Percentiles rank a stretch among this genome's conserved stretches.
Conservation (phyloP, 2,797 vertebrate species). For the Etheostoma nigrum region DNA sequence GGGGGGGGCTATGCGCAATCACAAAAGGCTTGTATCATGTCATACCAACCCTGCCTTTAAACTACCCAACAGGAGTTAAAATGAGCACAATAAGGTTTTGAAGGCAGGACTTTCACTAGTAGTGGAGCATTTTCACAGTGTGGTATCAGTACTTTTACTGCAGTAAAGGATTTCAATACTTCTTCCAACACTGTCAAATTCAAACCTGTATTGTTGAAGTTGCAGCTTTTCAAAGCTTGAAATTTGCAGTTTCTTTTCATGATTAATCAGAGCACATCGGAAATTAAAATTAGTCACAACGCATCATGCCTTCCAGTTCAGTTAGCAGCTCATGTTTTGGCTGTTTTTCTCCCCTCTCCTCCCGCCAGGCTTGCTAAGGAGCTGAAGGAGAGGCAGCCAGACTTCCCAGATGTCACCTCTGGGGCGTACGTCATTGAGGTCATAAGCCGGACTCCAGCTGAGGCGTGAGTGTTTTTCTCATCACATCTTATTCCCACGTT, state of each 20-base stretch:
- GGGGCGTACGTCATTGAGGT: constrained; percentile 97
- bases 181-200: not conserved
- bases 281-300: not conserved
- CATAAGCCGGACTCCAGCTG: constrained; percentile 93
- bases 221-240: not conserved
- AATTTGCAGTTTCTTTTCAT: constrained; percentile 1
- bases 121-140: too few relatives aligned
- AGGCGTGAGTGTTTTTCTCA: constrained; percentile 87
- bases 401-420: constrained; percentile 95
- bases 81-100: too few relatives aligned
- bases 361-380: constrained; percentile 83
- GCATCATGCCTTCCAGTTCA: not conserved
- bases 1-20: too few relatives aligned
- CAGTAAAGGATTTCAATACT: too few relatives aligned
- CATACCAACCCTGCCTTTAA: too few relatives aligned
- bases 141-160: too few relatives aligned
- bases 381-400: constrained; percentile 90
- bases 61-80: too few relatives aligned
- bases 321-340: not conserved
- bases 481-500: not conserved
- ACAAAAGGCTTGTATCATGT: too few relatives aligned
- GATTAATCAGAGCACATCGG: not conserved
- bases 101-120: too few relatives aligned
- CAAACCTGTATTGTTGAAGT: not conserved
- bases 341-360: not conserved